Base-by-base conservation (phyloP, 2,113 vertebrate genomes). In the Bettongia penicillata region DNA sequence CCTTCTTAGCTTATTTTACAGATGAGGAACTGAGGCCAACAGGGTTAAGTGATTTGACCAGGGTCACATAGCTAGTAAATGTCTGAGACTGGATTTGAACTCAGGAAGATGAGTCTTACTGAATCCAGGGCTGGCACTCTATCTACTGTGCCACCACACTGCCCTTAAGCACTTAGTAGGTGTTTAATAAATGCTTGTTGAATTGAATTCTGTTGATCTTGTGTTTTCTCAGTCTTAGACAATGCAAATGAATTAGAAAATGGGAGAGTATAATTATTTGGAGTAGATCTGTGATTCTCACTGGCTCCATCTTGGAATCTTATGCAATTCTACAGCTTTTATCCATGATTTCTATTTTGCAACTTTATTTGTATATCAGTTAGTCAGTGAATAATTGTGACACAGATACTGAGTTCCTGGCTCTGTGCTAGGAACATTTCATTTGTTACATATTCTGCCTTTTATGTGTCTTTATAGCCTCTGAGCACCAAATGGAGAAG, bases 401-500 rank as follows among this genome's bases (percentile, higher is more conserved):
- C 96, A 94, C 50, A 96, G 93, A 93, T 97, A 92, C 94, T 95
- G 92, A 37, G 77, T 94, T 95, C 93, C 91, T 94, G 94, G 91
- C 93, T 84, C 94, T 94, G 90, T 93, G 91, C 92, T 93, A 96
- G 97, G 94, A 84, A 43, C n/a, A 43, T 95, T 94, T 93, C 95
- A 95, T 97, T 96, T 91, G 94, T 92, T 95, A 90, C 91, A 94
- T 51, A 95, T 92, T 90, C 47, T 90, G 90, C 47, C n/a, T 50
- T 90, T 90, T 95, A 89, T 91, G 57, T 95, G 57, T 97, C 96
- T 97, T 98, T 98, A 96, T 61, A 98, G 91, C 50, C 91, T 22
- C 0, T 89, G 68, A 93, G 94, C 0, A 52, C 95, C 94, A 97
- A 92, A 95, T 94, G 94, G 95, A 95, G 95, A 97, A 96, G 95